Conservation (phyloP, 2,888 invertebrate genomes). For the Drosophila nr. fundita region DNA sequence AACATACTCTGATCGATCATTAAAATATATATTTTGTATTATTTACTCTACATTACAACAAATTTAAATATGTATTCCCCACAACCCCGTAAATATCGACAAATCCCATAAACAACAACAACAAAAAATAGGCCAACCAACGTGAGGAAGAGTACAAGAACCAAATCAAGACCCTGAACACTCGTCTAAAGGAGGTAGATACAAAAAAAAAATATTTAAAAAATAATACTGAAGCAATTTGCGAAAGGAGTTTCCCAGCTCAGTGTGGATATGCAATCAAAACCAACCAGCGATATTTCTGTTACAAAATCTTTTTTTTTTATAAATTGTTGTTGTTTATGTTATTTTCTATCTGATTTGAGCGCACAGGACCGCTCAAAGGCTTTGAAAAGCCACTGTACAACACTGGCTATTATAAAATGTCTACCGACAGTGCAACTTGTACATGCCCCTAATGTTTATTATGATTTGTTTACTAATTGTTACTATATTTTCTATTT, state of each 20-base stretch:
- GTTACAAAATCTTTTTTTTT: slow-evolving; percentile 28
- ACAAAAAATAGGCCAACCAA: slow-evolving; percentile 94
- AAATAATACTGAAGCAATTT: slow-evolving; percentile 21
- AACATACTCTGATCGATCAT: slow-evolving; percentile 14
- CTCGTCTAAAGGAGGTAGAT: slow-evolving; percentile 98
- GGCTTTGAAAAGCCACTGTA: slow-evolving; percentile 16
- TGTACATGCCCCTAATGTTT: slow-evolving; percentile 28
- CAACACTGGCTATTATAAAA: slow-evolving; percentile 73
- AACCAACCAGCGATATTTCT: slow-evolving; percentile 59
- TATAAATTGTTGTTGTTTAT: slow-evolving; percentile 71
- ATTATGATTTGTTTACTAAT: slow-evolving; percentile 71
- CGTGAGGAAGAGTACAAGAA: slow-evolving; percentile 99
- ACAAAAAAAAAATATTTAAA: slow-evolving; percentile 20
- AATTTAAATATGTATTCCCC: slow-evolving; percentile 33
- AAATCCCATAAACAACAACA: slow-evolving; percentile 66
- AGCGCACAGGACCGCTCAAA: slow-evolving; percentile 44
- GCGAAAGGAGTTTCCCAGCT: slow-evolving; percentile 70
- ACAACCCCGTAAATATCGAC: slow-evolving; percentile 28
- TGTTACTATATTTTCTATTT: slow-evolving; percentile 71
- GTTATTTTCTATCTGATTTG: slow-evolving; percentile 24
- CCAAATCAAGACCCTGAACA: slow-evolving; percentile 99
- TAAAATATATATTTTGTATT: slow-evolving; percentile 34
- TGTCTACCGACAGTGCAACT: slow-evolving; percentile 81
- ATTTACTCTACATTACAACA: slow-evolving; percentile 36
- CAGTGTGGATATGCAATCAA: slow-evolving; percentile 48